phyloP scores from a whole-genome alignment of 2,797 vertebrate species.

The Tamandua tetradactyla region DNA sequence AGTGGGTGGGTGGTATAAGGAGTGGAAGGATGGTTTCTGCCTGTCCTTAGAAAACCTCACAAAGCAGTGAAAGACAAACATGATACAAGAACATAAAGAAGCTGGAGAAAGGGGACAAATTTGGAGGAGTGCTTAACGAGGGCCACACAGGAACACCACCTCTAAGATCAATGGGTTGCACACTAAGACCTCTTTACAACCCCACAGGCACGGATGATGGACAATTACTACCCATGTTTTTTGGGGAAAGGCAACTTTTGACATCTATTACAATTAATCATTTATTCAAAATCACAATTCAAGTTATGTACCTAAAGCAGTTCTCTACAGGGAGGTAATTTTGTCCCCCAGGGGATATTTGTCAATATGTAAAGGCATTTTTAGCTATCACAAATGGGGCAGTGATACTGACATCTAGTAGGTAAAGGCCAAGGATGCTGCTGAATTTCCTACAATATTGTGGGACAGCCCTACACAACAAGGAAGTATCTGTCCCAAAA shows the following conservation, averaged over 20 bases:
- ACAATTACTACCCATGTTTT: background rate
- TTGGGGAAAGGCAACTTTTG: background rate
- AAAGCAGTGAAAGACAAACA: background rate
- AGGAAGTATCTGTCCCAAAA: background rate
- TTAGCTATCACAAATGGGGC: background rate
- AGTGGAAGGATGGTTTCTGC: background rate
- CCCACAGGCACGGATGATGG: background rate
- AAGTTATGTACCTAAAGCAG: background rate
- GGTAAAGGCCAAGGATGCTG: background rate
- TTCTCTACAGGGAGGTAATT: background rate
- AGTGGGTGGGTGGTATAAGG: too few species aligned
- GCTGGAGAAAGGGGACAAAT: background rate
- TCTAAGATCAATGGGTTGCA: background rate
- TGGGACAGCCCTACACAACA: too few species aligned
- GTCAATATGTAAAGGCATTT: too few species aligned
- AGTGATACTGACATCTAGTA: background rate
- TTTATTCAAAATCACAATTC: conserved; percentile 2
- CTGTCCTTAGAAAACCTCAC: background rate
- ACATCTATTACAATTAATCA: background rate
- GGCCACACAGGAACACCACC: background rate
- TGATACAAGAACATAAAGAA: background rate
- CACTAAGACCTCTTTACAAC: background rate
- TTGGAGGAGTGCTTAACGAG: background rate
- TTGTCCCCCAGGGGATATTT: too few species aligned
- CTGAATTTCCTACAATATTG: background rate